These are phyloP conservation scores for Ifrita kowaldi DNA, from an alignment of 2,113 vertebrate species.

Conservation along the genomic window DNA sequence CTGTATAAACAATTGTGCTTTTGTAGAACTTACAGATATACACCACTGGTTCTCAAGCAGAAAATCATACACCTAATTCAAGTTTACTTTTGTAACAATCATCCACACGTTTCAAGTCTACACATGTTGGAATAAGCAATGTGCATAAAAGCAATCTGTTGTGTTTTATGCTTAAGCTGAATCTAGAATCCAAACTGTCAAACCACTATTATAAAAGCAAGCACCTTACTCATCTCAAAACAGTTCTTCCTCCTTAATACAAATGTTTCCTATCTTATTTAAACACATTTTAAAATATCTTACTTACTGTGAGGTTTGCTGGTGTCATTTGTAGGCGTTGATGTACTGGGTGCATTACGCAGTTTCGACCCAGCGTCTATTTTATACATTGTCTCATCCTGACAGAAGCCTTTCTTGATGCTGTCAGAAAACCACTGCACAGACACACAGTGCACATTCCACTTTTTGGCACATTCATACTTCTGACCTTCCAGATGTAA, in stretches of 20 bases:
- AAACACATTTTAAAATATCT: not conserved
- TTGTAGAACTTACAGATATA: not conserved
- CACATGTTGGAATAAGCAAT: not conserved
- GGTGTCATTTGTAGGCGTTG: slow-evolving; percentile 81
- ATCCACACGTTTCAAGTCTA: not conserved
- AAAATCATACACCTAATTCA: not conserved
- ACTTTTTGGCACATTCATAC: slow-evolving; percentile 92
- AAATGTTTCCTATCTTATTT: not conserved
- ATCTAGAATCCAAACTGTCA: not conserved
- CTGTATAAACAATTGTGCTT: not conserved
- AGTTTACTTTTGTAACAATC: not conserved
- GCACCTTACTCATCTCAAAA: not conserved
- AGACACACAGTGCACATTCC: slow-evolving; percentile 94
- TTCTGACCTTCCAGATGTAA: slow-evolving; percentile 84
- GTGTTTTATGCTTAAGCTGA: not conserved
- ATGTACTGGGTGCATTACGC: slow-evolving; percentile 76
- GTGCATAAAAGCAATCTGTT: not conserved
- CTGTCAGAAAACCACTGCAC: slow-evolving; percentile 94
- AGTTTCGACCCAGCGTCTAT: slow-evolving; percentile 64
- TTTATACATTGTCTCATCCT: slow-evolving; percentile 88
- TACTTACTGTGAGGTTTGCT: slow-evolving; percentile 75
- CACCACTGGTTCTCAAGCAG: not conserved
- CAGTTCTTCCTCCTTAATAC: not conserved
- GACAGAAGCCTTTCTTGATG: slow-evolving; percentile 91
- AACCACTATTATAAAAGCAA: not conserved